These are phyloP conservation scores for Cavia porcellus DNA, from an alignment of 2,113 vertebrate genomes.

Conservation along the genomic window DNA sequence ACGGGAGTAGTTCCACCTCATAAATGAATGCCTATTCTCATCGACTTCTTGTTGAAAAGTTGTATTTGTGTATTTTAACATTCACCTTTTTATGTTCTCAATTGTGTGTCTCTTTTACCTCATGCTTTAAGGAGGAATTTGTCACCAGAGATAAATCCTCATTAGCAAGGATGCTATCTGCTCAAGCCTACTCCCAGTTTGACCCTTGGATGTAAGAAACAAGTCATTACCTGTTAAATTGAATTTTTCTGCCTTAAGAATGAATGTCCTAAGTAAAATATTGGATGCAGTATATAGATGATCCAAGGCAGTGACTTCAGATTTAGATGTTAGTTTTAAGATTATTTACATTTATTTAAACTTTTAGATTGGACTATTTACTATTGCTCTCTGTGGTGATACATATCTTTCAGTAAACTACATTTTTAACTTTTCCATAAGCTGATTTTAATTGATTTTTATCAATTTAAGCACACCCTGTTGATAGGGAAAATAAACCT, in stretches of 20 bases:
- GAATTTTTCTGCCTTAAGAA: conserved; percentile 82
- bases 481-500: conserved; percentile 71
- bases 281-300: conserved; percentile 61
- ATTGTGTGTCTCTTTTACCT: conserved; percentile 42
- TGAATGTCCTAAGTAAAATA: conserved; percentile 73
- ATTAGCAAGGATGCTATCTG: conserved; percentile 31
- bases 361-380: conserved; percentile 39
- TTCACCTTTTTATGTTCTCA: conserved; percentile 60
- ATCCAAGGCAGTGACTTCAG: conserved; percentile 77
- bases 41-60: conserved; percentile 19
- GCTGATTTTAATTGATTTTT: conserved; percentile 68
- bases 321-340: conserved; percentile 63
- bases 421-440: conserved; percentile 80
- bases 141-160: conserved; percentile 24
- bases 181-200: conserved; percentile 21
- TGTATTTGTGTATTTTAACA: conserved; percentile 37
- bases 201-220: conserved; percentile 68
- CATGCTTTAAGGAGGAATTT: conserved; percentile 23
- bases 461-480: conserved; percentile 69
- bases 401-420: conserved; percentile 70
- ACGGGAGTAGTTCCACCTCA: conserved; percentile 57
- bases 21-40: conserved; percentile 29
- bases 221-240: conserved; percentile 66
- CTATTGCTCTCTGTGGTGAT: conserved; percentile 50
- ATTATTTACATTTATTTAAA: conserved; percentile 70